These are phyloP conservation scores for Volucella inanis DNA, from an alignment of 2,888 invertebrate genomes.

Conservation along the genomic window DNA sequence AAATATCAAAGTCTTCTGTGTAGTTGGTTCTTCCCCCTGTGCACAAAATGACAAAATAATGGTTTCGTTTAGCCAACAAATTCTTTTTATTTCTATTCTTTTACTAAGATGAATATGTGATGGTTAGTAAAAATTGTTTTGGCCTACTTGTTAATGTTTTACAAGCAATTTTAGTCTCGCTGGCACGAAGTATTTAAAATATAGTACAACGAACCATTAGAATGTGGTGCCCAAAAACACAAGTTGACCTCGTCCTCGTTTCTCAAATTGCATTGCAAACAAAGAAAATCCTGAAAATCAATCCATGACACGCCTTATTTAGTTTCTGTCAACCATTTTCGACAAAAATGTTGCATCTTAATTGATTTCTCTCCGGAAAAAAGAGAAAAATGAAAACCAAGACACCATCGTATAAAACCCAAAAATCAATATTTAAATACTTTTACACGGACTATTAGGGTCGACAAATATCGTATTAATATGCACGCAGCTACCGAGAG, in stretches of 20 bases:
- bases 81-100: not conserved
- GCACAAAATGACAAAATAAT: no score
- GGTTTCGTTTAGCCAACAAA: not conserved
- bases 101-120: no score
- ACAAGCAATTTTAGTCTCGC: no score
- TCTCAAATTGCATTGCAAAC: conserved; percentile 20
- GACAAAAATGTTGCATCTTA: conserved; percentile 60
- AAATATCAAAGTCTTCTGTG: no score
- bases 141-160: no score
- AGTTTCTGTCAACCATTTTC: conserved; percentile 27
- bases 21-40: no score
- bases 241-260: not conserved
- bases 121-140: no score
- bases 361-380: conserved; percentile 35
- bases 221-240: not conserved
- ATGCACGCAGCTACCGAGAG: conserved; percentile 52
- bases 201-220: not conserved
- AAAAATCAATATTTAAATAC: conserved; percentile 81
- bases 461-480: conserved; percentile 76
- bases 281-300: conserved; percentile 3
- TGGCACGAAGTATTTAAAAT: not conserved
- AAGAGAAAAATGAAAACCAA: not conserved
- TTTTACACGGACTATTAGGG: conserved; percentile 83
- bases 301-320: conserved; percentile 40
- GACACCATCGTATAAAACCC: conserved; percentile 18